Evolutionary conservation across 1,140 invertebrate genomes (phyloP).

Genomic region (Copidosoma floridanum): DNA sequence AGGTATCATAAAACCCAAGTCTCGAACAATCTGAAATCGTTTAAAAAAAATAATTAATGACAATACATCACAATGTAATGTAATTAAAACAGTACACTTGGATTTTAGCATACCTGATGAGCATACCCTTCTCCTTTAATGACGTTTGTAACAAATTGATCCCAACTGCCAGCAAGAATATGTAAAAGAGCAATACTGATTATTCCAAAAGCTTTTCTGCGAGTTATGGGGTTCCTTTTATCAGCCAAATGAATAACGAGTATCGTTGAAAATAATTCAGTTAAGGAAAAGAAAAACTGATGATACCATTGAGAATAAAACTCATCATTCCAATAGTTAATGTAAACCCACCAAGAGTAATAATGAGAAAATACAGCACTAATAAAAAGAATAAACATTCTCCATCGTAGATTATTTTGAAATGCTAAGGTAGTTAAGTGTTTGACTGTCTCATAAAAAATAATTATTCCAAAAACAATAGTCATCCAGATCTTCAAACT

Average conservation of each 20-base stretch:
- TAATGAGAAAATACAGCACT: slow-evolving; percentile 77
- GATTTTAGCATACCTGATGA: slow-evolving; percentile 60
- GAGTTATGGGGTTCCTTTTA: slow-evolving; percentile 59
- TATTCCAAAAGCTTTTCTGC: slow-evolving; percentile 65
- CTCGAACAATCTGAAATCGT: slow-evolving; percentile 62
- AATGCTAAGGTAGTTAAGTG: slow-evolving; percentile 62
- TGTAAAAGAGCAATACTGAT: slow-evolving; percentile 69
- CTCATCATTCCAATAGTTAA: slow-evolving; percentile 84
- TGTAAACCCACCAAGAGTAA: slow-evolving; percentile 81
- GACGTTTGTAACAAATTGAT: slow-evolving; percentile 77
- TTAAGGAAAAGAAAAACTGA: slow-evolving; percentile 74
- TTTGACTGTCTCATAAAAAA: slow-evolving; percentile 71
- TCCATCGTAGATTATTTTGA: slow-evolving; percentile 59
- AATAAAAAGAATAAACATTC: slow-evolving; percentile 72
- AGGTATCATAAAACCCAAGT: slow-evolving; percentile 74
- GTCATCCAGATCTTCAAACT: slow-evolving; percentile 76
- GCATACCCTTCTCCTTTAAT: slow-evolving; percentile 67
- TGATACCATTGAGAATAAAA: slow-evolving; percentile 76
- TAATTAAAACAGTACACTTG: background rate
- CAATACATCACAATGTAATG: no score
- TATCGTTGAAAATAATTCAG: slow-evolving; percentile 71
- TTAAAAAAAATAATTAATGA: slow-evolving; percentile 12
- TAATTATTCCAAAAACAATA: slow-evolving; percentile 66
- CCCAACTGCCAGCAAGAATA: slow-evolving; percentile 69
- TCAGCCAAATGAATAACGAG: slow-evolving; percentile 64